Evolutionary conservation across 2,797 vertebrate genomes (phyloP), one percentile per base, ranked within the genome.

Genomic region (Centropyge bicolor): DNA sequence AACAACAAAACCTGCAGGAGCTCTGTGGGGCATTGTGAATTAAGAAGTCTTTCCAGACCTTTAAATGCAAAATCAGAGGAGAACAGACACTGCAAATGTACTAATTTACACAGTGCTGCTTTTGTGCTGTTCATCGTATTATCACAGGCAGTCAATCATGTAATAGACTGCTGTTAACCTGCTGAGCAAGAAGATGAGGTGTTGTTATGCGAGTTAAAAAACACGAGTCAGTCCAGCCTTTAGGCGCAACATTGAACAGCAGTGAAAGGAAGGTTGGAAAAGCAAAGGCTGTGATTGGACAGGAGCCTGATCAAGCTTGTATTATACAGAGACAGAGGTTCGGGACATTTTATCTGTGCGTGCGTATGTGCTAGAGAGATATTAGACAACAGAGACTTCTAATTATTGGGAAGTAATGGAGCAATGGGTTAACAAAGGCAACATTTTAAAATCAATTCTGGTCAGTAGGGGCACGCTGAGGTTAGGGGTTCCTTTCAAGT

Each of bases 121-220:
- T 86, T 70, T 84, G 69, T 73, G 60, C 55, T 35, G 43, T 70
- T 88, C 56, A 19, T 52, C 3, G 45, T 48, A 45, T 90, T 76
- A 85, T 80, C 87, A 78, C 14, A 46, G 57, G 78, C 84, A 88
- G 80, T 88, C 85, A 89, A 59, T 88, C 87, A 84, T 86, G 88
- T 88, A 86, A 85, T 83, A 80, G 79, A 83, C 77, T 82, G 82
- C 81, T 69, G 85, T 89, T 88, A 87, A 86, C 84, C 70, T 82
- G 83, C 86, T 81, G 80, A 52, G 86, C 31, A 61, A 66, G 76
- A 66, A 74, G 80, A 79, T 84, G 83, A 82, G 73, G 60, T 68
- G 70, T 45, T 85, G 76, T 74, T 80, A 77, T 55, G 49, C 31
- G n/a, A 77, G 69, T 55, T 43, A 11, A 69, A 57, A 65, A 43